phyloP scores from a whole-genome alignment of 2,113 vertebrate species.

The Bufo bufo region DNA sequence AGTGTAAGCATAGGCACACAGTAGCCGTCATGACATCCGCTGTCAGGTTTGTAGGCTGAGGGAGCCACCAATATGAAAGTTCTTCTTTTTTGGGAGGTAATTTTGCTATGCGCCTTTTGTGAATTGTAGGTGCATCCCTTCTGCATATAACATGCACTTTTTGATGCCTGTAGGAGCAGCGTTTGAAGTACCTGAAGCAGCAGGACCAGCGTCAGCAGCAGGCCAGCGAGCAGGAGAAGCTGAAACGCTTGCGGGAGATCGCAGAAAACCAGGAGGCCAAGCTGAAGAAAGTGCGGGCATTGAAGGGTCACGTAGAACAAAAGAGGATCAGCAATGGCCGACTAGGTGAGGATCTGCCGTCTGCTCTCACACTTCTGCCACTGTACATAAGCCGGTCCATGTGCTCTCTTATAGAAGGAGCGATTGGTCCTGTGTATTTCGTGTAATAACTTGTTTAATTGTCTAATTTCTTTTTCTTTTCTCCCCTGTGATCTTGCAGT shows the following conservation, averaged over 20 bases:
- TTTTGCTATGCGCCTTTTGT: too few relatives aligned
- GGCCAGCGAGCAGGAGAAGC: slow-evolving; percentile 89
- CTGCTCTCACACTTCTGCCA: too few relatives aligned
- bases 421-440: too few relatives aligned
- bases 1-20: too few relatives aligned
- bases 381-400: too few relatives aligned
- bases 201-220: slow-evolving; percentile 94
- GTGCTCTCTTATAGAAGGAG: too few relatives aligned
- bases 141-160: neutral
- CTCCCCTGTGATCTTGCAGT: slow-evolving; percentile 73
- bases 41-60: neutral
- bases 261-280: slow-evolving; percentile 93
- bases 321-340: slow-evolving; percentile 95
- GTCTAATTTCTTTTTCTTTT: slow-evolving; percentile 2
- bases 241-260: slow-evolving; percentile 87
- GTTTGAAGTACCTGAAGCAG: slow-evolving; percentile 81
- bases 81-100: too few relatives aligned
- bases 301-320: slow-evolving; percentile 96
- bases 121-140: neutral
- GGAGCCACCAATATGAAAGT: too few relatives aligned
- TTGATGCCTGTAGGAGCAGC: slow-evolving; percentile 81
- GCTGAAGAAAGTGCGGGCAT: slow-evolving; percentile 89
- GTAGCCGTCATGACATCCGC: neutral
- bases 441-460: neutral
- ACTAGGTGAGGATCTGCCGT: slow-evolving; percentile 76